Percentiles rank a stretch among this genome's conserved stretches.
Conservation (phyloP, 2,888 invertebrate species). For the Lithodes maja region DNA sequence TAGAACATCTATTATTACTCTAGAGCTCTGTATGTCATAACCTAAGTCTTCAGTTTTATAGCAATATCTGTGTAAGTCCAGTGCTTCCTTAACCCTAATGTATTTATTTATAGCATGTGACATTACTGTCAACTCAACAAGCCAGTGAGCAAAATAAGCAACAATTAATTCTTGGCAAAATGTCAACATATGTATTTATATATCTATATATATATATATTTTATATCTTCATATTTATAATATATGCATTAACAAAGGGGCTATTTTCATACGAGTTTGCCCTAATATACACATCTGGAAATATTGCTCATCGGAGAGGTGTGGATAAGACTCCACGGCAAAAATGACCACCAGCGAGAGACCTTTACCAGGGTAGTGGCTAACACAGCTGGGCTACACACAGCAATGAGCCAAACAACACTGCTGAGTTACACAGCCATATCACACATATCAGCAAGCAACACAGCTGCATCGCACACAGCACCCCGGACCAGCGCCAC, state of each 20-base stretch:
- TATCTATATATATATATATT: constrained; percentile 36
- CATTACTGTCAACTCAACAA: neutral
- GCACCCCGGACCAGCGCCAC: too few relatives aligned
- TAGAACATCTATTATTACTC: constrained; percentile 61
- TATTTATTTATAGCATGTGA: constrained; percentile 5
- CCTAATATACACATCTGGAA: constrained; percentile 26
- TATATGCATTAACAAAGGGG: constrained; percentile 29
- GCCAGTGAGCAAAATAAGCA: constrained; percentile 15
- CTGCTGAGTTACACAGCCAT: too few relatives aligned
- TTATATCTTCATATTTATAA: constrained; percentile 19
- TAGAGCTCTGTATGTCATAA: constrained; percentile 33
- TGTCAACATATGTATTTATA: constrained; percentile 13
- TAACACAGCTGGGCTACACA: too few relatives aligned
- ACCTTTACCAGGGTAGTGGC: too few relatives aligned
- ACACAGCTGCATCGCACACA: too few relatives aligned
- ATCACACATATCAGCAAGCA: too few relatives aligned
- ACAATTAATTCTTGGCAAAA: constrained; percentile 4
- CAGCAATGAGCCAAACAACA: too few relatives aligned
- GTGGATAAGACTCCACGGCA: neutral
- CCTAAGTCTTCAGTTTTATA: constrained; percentile 42
- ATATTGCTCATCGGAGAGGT: constrained; percentile 17
- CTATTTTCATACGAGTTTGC: constrained; percentile 30
- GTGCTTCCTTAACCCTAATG: constrained; percentile 21
- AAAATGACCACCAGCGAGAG: neutral
- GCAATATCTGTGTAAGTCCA: constrained; percentile 32